A percentile compares a stretch with the other conserved stretches of the same genome.
Conservation (phyloP, 2,113 vertebrate species). For the Thomomys bottae region DNA sequence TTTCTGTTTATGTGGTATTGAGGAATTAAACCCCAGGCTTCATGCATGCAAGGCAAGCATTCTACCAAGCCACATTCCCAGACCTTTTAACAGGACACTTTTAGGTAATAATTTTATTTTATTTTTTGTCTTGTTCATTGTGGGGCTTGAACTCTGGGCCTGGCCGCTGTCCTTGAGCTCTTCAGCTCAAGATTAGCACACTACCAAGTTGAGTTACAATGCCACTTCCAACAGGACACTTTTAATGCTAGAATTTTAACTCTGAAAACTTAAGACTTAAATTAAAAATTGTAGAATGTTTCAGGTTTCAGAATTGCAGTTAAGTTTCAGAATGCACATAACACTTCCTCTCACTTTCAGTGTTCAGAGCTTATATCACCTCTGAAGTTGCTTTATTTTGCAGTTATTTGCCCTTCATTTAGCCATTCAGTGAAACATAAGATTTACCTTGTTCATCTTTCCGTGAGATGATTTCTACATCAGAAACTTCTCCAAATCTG, state of each 20-base stretch:
- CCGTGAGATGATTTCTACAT: constrained; percentile 91
- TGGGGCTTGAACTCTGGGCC: no score
- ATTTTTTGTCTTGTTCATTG: no score
- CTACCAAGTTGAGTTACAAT: no score
- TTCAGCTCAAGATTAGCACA: no score
- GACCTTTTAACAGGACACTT: no score
- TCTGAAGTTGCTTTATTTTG: neutral
- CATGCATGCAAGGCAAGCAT: no score
- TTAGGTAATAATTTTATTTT: no score
- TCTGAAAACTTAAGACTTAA: constrained; percentile 18
- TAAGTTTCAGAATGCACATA: neutral
- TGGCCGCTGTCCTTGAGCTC: no score
- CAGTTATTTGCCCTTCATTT: neutral
- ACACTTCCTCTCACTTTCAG: neutral
- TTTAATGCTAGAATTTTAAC: neutral
- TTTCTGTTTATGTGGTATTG: no score
- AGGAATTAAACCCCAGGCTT: no score
- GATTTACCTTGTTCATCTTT: constrained; percentile 91
- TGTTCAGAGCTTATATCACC: neutral
- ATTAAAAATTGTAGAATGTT: neutral
- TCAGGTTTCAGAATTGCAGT: constrained; percentile 32
- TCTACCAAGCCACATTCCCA: no score
- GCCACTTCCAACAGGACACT: no score
- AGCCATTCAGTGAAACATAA: neutral
- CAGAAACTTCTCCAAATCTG: constrained; percentile 92